Conservation (phyloP, 2,113 vertebrate species). For the Corydoras sp. region DNA sequence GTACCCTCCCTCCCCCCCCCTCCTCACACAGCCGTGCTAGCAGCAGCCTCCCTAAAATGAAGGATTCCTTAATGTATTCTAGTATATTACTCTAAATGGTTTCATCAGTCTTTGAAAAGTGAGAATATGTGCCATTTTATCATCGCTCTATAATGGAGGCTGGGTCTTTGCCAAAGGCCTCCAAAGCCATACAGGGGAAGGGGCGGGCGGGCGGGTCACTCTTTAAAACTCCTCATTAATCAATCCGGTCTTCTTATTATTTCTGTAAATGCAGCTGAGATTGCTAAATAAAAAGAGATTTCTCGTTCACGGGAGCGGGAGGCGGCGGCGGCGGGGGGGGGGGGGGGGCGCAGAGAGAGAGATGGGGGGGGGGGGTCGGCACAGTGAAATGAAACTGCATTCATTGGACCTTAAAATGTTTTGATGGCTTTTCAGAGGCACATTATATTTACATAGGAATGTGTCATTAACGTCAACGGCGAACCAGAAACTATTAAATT, state of each 20-base stretch:
- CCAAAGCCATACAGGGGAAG: conserved; percentile 53
- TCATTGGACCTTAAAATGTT: conserved; percentile 96
- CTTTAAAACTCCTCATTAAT: conserved; percentile 77
- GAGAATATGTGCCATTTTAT: conserved; percentile 65
- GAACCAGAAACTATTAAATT: conserved; percentile 95
- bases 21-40: conserved; percentile 51
- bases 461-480: conserved; percentile 95
- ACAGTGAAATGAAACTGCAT: conserved; percentile 77
- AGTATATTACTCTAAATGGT: conserved; percentile 66
- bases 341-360: too few species aligned
- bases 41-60: conserved; percentile 53
- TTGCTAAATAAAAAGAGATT: conserved; percentile 88
- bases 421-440: conserved; percentile 83
- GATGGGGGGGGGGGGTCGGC: conserved; percentile 42
- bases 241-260: conserved; percentile 71
- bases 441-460: conserved; percentile 92
- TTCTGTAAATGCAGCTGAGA: conserved; percentile 67
- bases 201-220: conserved; percentile 53
- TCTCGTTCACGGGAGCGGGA: conserved; percentile 74
- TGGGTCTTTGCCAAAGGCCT: conserved; percentile 65
- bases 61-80: conserved; percentile 64
- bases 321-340: too few species aligned
- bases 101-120: conserved; percentile 66
- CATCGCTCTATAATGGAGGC: conserved; percentile 63
- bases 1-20: conserved; percentile 1